Evolutionary conservation across 2,888 invertebrate genomes (phyloP).

Genomic region (Deilephila elpenor): DNA sequence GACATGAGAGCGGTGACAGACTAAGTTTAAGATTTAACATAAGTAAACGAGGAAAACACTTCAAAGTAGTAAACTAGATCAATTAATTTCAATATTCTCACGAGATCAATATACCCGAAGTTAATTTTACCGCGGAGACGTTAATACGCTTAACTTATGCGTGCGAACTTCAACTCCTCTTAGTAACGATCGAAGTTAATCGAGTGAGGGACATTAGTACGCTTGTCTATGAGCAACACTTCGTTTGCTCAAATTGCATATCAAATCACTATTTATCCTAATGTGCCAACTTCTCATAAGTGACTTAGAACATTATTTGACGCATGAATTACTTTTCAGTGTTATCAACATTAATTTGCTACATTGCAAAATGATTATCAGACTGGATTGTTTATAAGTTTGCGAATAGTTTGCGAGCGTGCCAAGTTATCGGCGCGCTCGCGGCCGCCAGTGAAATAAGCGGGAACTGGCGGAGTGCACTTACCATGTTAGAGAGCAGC

Average conservation of each 20-base stretch:
- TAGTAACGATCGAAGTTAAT: conserved; percentile 70
- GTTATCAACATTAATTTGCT: conserved; percentile 63
- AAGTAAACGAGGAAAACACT: conserved; percentile 42
- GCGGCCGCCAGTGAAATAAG: conserved; percentile 47
- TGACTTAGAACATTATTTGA: conserved; percentile 51
- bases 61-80: conserved; percentile 54
- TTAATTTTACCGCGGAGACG: conserved; percentile 66
- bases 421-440: conserved; percentile 58
- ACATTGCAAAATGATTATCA: conserved; percentile 71
- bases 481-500: conserved; percentile 85
- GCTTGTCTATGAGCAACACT: conserved; percentile 58
- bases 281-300: conserved; percentile 59
- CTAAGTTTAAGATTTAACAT: conserved; percentile 37
- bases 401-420: conserved; percentile 55
- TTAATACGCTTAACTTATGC: conserved; percentile 75
- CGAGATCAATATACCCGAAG: conserved; percentile 65
- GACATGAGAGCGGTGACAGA: not conserved
- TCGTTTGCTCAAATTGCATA: conserved; percentile 56
- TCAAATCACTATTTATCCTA: conserved; percentile 71
- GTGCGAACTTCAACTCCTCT: conserved; percentile 67
- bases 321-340: conserved; percentile 57
- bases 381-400: conserved; percentile 68
- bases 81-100: conserved; percentile 66
- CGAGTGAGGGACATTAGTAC: conserved; percentile 58
- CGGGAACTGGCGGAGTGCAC: conserved; percentile 55